Evolutionary conservation across 2,888 invertebrate genomes (phyloP), one percentile per base, ranked within the genome.

Genomic region (Orthosia gothica): DNA sequence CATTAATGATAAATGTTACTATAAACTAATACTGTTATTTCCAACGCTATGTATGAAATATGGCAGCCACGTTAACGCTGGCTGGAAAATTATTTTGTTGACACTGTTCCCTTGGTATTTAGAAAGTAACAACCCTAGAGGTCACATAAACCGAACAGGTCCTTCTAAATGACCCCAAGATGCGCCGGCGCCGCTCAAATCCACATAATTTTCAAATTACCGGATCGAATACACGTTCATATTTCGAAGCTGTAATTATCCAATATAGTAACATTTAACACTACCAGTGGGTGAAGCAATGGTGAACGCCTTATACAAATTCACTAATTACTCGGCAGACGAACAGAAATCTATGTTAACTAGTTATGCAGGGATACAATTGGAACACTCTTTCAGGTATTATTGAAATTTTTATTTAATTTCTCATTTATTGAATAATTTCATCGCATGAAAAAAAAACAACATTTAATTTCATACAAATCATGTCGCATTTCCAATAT

Each of bases 201-300:
- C 58, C 75, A 79, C 83, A 70, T 82, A 81, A 81, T 81, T 79
- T 79, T 82, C 80, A 81, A 83, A 77, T 74, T 81, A 71, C 76
- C 75, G 58, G 54, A 76, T 55, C 67, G 71, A 68, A 76, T 76
- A 83, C 77, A 74, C 62, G 81, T 66, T 77, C 64, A 80, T 83
- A 72, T 83, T 81, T 81, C 69, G 73, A 69, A 81, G 81, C 63
- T 70, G 32, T 81, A 83, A 82, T 83, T 81, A 83, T 81, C 68
- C 59, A 81, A 69, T 83, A 71, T 49, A 61, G 69, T 62, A 71
- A 83, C 77, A 83, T 83, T 83, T 77, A 83, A 74, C 62, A 83
- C 74, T 69, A 62, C 68, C 20, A 54, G 58, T 47, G 12, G 52
- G 66, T 83, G 61, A 68, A 32, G 83, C 70, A 83, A 83, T 71